phyloP scores from a whole-genome alignment of 2,888 invertebrate species.

The Eustalomyia histrio region DNA sequence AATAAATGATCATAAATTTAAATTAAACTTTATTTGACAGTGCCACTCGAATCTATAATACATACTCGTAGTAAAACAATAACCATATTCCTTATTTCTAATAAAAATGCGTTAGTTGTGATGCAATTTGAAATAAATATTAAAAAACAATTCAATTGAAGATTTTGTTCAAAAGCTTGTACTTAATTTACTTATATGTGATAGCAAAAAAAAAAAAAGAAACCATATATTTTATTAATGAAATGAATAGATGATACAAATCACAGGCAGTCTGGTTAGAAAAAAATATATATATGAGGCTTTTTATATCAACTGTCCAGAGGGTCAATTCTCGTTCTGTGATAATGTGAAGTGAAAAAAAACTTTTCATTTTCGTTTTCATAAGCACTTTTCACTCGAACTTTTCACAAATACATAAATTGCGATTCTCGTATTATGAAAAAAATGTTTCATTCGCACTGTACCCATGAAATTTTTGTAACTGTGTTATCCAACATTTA shows the following conservation, averaged over 20 bases:
- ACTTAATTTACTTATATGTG: not conserved
- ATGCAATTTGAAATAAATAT: constrained; percentile 48
- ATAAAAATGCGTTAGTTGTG: constrained; percentile 50
- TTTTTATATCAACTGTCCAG: too few species aligned
- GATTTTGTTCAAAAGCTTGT: constrained; percentile 28
- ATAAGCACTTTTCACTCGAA: too few species aligned
- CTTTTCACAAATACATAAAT: too few species aligned
- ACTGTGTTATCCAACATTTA: too few species aligned
- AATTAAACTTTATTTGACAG: constrained; percentile 62
- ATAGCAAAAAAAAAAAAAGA: not conserved
- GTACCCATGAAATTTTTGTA: too few species aligned
- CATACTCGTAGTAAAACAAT: not conserved
- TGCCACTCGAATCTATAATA: constrained; percentile 36
- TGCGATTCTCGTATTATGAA: too few species aligned
- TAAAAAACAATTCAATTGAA: constrained; percentile 39
- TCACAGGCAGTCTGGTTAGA: constrained; percentile 23
- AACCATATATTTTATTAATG: constrained; percentile 31
- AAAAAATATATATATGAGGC: not conserved
- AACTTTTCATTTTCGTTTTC: too few species aligned
- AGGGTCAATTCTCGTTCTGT: too few species aligned
- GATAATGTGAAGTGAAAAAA: too few species aligned
- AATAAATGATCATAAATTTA: constrained; percentile 60
- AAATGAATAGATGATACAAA: constrained; percentile 30
- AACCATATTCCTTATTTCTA: constrained; percentile 23
- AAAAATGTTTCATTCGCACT: too few species aligned